Percentiles rank a stretch among this genome's conserved stretches.
phyloP scores from a whole-genome alignment of 1,140 invertebrate species.

The Solen grandis region DNA sequence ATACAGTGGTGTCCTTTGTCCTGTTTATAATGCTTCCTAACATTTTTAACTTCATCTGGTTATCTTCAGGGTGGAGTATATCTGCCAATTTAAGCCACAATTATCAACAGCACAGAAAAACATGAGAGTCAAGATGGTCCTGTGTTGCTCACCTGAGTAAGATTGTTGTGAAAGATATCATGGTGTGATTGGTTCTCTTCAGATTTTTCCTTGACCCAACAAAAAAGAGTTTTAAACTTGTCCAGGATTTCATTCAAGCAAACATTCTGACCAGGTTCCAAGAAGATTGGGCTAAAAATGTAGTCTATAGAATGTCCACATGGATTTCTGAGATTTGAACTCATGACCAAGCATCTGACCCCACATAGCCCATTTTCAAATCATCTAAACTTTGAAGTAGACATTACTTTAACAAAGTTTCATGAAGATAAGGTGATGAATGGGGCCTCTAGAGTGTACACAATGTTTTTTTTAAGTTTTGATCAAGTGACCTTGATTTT shows the following conservation, averaged over 20 bases:
- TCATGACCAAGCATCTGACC: not conserved
- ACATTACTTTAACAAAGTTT: not conserved
- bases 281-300: not conserved
- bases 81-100: too few relatives aligned
- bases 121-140: too few relatives aligned
- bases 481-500: not conserved
- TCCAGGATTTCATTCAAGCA: not conserved
- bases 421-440: not conserved
- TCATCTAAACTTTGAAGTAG: not conserved
- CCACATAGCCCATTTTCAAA: not conserved
- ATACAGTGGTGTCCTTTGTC: too few relatives aligned
- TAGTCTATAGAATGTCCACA: not conserved
- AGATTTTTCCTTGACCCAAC: not conserved
- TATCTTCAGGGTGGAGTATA: too few relatives aligned
- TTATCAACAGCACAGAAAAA: too few relatives aligned
- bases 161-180: too few relatives aligned
- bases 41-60: too few relatives aligned
- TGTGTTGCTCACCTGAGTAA: too few relatives aligned
- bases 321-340: not conserved
- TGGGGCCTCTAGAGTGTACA: not conserved
- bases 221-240: not conserved
- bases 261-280: not conserved
- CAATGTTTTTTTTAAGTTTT: not conserved
- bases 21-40: too few relatives aligned
- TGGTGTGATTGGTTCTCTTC: too few relatives aligned